Conservation (phyloP, 2,888 invertebrate genomes). For the Muscina levida region DNA sequence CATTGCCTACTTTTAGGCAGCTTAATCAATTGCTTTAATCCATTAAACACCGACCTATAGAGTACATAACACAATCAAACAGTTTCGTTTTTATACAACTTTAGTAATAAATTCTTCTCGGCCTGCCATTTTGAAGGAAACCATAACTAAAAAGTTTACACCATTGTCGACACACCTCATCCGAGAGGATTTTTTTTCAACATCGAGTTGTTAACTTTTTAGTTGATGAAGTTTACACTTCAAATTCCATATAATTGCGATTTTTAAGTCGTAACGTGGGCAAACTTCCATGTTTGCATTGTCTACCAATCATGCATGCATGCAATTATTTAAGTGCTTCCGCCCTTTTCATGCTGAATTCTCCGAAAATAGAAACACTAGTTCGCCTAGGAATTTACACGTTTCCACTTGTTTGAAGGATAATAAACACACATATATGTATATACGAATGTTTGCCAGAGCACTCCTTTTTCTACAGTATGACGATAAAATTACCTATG, state of each 20-base stretch:
- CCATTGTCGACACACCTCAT: too few species aligned
- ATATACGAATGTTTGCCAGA: neutral
- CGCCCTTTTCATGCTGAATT: slow-evolving; percentile 53
- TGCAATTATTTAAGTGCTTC: slow-evolving; percentile 54
- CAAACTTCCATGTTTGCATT: slow-evolving; percentile 16
- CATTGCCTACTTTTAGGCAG: slow-evolving; percentile 28
- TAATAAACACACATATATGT: slow-evolving; percentile 3
- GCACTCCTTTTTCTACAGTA: neutral
- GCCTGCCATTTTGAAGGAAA: neutral
- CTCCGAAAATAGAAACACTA: slow-evolving; percentile 34
- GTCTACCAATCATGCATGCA: slow-evolving; percentile 15
- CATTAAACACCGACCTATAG: slow-evolving; percentile 6
- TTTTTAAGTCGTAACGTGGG: neutral
- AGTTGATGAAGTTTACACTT: slow-evolving; percentile 31
- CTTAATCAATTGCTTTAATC: slow-evolving; percentile 1
- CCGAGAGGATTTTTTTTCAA: too few species aligned
- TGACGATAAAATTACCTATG: neutral
- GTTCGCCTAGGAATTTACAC: slow-evolving; percentile 31
- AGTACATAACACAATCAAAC: slow-evolving; percentile 24
- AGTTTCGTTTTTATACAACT: too few species aligned
- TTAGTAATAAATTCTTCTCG: neutral
- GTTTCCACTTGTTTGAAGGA: neutral
- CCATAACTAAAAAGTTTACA: neutral
- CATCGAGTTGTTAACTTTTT: neutral
- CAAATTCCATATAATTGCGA: slow-evolving; percentile 23